Base-by-base conservation (phyloP, 2,888 invertebrate species). In the Hirtodrosophila alboralis region DNA sequence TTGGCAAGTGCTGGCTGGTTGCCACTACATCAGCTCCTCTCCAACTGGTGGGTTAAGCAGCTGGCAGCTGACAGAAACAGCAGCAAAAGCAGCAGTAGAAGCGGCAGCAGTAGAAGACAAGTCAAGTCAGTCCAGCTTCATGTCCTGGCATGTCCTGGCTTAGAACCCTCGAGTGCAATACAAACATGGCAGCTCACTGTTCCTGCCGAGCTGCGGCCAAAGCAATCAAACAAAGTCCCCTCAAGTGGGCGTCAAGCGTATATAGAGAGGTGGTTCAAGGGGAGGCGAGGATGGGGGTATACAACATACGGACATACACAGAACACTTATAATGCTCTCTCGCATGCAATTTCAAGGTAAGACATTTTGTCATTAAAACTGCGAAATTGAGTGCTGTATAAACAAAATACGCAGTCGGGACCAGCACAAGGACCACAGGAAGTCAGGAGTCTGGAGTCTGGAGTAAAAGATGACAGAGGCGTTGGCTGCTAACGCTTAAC, bases 351-450 rank as follows among this genome's bases (percentile, higher is more conserved):
- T 83, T 74, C 77, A 69, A 78, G 78, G 78, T 78, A 78, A 85
- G 76, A 85, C 76, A 80, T 79, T 85, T 85, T 80, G 80, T 80
- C 85, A 80, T 80, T 80, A 80, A 85, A 85, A 85, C 85, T 80
- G 79, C 80, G 80, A 85, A 80, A 85, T 80, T 85, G 85, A 80
- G 80, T 80, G 80, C 79, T 85, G 52, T 74, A 79, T 83, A 83
- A 85, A 80, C 80, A 80, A 85, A 75, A 79, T 75, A 70, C 62
- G 37, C 37, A 48, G 53, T 18, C 43, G 31, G 41, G 49, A 34
- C 2, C 31, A 38, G 14, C 10, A 14, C 14, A 44, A 63, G 34
- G 18, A 23, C 16, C 30, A 34, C 31, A 3, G 14, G 6, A n/a
- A 21, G n/a, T n/a, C n/a, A n/a, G n/a, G n/a, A n/a, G n/a, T n/a